These are phyloP conservation scores for Orthonyx spaldingii DNA, from an alignment of 2,113 vertebrate species.

Conservation along the genomic window DNA sequence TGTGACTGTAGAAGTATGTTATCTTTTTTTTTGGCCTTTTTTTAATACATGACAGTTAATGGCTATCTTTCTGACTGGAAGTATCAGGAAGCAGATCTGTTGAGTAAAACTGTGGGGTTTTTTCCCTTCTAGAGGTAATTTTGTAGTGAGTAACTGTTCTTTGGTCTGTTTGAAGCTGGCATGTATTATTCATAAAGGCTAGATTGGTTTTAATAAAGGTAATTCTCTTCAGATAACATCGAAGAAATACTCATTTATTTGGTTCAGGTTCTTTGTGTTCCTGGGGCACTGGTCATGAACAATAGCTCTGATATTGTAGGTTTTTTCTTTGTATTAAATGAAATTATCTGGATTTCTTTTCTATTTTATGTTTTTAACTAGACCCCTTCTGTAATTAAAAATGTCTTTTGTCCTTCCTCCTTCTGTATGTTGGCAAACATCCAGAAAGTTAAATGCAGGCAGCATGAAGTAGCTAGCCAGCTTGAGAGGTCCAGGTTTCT, in stretches of 20 bases:
- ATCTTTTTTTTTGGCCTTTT: not conserved
- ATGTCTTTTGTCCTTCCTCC: not conserved
- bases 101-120: not conserved
- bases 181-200: constrained; percentile 10
- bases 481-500: not conserved
- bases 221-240: constrained; percentile 11
- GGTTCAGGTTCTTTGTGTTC: not conserved
- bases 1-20: not conserved
- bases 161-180: not conserved
- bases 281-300: not conserved
- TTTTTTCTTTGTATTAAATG: not conserved
- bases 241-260: not conserved
- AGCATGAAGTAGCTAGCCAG: not conserved
- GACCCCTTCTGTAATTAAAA: not conserved
- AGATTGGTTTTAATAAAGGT: constrained; percentile 5
- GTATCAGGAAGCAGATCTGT: not conserved
- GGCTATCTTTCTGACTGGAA: not conserved
- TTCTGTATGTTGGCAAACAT: not conserved
- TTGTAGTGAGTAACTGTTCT: not conserved
- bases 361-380: not conserved
- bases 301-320: not conserved
- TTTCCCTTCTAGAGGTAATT: not conserved
- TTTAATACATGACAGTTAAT: not conserved
- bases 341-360: not conserved
- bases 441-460: not conserved